Conservation (phyloP, 2,797 vertebrate genomes). For the Mycteria americana region DNA sequence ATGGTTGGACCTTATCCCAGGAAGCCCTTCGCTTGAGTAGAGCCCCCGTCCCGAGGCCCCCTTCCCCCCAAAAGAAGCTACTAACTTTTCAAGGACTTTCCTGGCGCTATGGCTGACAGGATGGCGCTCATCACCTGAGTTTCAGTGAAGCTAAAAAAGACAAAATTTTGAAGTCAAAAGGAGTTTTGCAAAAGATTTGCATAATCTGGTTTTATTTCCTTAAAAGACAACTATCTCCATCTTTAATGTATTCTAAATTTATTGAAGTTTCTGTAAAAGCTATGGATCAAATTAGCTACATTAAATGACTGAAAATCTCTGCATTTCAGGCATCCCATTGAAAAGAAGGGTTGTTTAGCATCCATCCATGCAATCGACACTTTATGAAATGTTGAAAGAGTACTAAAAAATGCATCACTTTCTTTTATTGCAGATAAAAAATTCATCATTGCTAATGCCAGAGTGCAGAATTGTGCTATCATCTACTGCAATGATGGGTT, state of each 20-base stretch:
- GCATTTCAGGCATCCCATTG: background rate
- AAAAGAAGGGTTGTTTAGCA: constrained; percentile 1
- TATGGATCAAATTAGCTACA: background rate
- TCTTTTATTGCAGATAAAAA: constrained; percentile 89
- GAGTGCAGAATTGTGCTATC: constrained; percentile 97
- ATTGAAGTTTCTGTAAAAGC: constrained; percentile 1
- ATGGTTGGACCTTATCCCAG: background rate
- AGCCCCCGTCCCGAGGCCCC: background rate
- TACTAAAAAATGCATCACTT: constrained; percentile 66
- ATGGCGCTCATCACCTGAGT: fast-evolving
- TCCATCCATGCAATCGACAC: background rate
- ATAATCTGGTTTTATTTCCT: background rate
- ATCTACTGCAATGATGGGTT: constrained; percentile 99
- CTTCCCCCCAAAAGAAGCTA: background rate
- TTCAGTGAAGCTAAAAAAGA: background rate
- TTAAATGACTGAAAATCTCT: constrained; percentile 3
- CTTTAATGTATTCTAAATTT: background rate
- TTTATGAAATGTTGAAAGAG: constrained; percentile 46
- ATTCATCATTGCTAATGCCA: constrained; percentile 98
- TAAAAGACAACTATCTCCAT: background rate
- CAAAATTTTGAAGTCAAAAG: background rate
- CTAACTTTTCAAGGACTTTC: background rate
- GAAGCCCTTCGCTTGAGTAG: background rate
- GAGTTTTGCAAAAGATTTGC: background rate
- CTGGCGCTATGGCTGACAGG: background rate